Evolutionary conservation across 2,113 vertebrate genomes (phyloP).

Genomic region (Mugil cephalus): DNA sequence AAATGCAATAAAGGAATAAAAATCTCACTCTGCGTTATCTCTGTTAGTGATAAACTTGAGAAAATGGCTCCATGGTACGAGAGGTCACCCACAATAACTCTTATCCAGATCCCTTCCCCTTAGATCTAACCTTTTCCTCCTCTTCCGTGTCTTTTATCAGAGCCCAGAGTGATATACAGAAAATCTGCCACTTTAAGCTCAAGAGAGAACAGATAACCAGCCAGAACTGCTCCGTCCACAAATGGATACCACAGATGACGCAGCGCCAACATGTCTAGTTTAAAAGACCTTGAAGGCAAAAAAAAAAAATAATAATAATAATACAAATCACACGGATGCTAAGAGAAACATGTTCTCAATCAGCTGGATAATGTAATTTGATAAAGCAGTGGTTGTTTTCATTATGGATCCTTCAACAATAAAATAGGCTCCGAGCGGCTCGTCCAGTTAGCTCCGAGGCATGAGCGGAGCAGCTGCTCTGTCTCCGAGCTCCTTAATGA

Average conservation of each 20-base stretch:
- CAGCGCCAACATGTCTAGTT: not conserved
- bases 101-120: conserved; percentile 23
- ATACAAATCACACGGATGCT: conserved; percentile 25
- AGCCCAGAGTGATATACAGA: conserved; percentile 10
- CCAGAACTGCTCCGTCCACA: conserved; percentile 1
- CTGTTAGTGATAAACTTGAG: conserved; percentile 19
- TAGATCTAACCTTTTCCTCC: conserved; percentile 16
- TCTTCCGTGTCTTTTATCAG: conserved; percentile 43
- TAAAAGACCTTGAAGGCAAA: conserved; percentile 7
- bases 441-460: conserved; percentile 38
- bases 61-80: conserved; percentile 27
- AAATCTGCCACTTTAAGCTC: conserved; percentile 28
- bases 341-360: conserved; percentile 29
- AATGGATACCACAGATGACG: conserved; percentile 26
- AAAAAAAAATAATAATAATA: conserved; percentile 29
- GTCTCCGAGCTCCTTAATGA: conserved; percentile 48
- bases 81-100: conserved; percentile 33
- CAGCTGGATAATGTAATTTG: conserved; percentile 14
- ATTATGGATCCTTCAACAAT: conserved; percentile 32
- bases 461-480: conserved; percentile 46
- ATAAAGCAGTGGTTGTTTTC: conserved; percentile 33
- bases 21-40: no score
- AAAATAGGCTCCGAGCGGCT: conserved; percentile 35
- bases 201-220: conserved; percentile 16
- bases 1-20: not conserved